Evolutionary conservation across 2,888 invertebrate genomes (phyloP).

Genomic region (Apeira syringaria): DNA sequence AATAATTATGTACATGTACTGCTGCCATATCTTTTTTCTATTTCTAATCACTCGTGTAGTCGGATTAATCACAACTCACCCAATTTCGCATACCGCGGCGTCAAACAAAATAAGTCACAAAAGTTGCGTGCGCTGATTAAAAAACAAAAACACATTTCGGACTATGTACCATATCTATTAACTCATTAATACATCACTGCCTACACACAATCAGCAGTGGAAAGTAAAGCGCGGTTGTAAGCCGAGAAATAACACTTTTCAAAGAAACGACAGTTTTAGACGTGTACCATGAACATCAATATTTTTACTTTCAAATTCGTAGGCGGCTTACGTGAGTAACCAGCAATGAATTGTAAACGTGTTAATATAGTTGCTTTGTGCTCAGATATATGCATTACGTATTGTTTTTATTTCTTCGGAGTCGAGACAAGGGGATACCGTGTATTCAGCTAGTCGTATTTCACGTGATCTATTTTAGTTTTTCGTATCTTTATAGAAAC

Average conservation of each 20-base stretch:
- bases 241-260: not conserved
- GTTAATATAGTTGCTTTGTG: slow-evolving; percentile 7
- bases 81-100: slow-evolving; percentile 67
- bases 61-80: slow-evolving; percentile 66
- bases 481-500: slow-evolving; percentile 38
- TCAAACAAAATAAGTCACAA: slow-evolving; percentile 59
- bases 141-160: slow-evolving; percentile 13
- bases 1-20: too few relatives aligned
- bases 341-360: slow-evolving; percentile 5
- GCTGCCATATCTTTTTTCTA: too few relatives aligned
- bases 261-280: not conserved
- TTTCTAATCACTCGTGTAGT: not conserved
- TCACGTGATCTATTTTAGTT: slow-evolving; percentile 48
- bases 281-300: slow-evolving; percentile 2
- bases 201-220: slow-evolving; percentile 23
- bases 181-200: slow-evolving; percentile 3
- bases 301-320: slow-evolving; percentile 7
- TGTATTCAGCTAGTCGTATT: slow-evolving; percentile 25
- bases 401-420: slow-evolving; percentile 1
- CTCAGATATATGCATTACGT: not conserved
- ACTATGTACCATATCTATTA: slow-evolving; percentile 10
- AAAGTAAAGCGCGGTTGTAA: not conserved
- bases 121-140: slow-evolving; percentile 44
- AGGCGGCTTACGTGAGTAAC: not conserved
- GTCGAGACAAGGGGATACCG: not conserved